Base-by-base conservation (phyloP, 2,113 vertebrate species). In the Sander vitreus region DNA sequence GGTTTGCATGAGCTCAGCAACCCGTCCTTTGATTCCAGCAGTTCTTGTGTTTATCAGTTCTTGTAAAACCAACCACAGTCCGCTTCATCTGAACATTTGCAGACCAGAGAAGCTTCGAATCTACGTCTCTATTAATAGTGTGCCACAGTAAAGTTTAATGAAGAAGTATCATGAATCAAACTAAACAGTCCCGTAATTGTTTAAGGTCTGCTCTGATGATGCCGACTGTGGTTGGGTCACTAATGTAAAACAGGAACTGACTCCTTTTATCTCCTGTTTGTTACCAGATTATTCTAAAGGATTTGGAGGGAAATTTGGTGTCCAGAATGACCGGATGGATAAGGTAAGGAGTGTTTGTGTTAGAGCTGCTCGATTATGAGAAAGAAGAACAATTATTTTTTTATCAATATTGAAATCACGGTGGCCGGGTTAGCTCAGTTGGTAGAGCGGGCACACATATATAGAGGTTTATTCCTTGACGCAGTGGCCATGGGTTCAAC, bases 301-400 rank as follows among this genome's bases (percentile, higher is more conserved):
- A 12, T 99, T 99, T 71, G 98, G 98, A 64, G 98, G 98, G 14
- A 99, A 99, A 5, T 99, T 95, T 1, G 98, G 98, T 0, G 96
- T 99, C 21, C 97, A 99, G 95, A 97, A 96, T 47, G 98, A 99
- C 85, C 94, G 97, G 0, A 99, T 99, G 98, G 98, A 99, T 77
- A 99, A 99, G 97, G 98, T 99, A 79, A 77, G 12, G 12, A 1
- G 27, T 43, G 19, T 0, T 7, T 53, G 0, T 43, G 12, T 43
- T 43, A 43, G 9, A 10, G 39, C 39, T 43, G 39, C 39, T 43
- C 39, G 1, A 43, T 11, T 43, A 43, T 43, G 10, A 8, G 39
- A 10, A 10, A 39, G 9, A 39, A 9, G 9, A 39, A 39, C 39
- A 10, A 10, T 10, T 39, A 10, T 39, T 10, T 10, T 39, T 39